Evolutionary conservation across 37 sponge, comb jelly and placozoan species (phyloP).

Genomic region (Mnemiopsis leidyi): DNA sequence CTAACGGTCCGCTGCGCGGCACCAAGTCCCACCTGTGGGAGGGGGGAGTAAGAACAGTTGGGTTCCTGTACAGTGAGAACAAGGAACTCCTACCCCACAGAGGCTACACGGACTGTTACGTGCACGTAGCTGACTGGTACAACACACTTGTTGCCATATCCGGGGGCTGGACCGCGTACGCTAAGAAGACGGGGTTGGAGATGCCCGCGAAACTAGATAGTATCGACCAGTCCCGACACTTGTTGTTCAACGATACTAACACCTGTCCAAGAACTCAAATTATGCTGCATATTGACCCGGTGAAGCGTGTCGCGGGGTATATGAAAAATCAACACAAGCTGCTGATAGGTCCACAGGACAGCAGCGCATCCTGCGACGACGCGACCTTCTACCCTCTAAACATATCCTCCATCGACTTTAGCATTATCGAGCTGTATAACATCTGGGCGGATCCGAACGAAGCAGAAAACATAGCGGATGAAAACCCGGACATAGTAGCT

Average conservation of each 20-base stretch:
- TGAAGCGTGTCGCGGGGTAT: not conserved
- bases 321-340: not conserved
- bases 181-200: not conserved
- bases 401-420: not conserved
- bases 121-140: conserved; percentile 23
- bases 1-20: not conserved
- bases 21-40: not conserved
- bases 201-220: not conserved
- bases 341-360: not conserved
- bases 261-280: not conserved
- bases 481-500: not conserved
- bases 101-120: not conserved
- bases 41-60: not conserved
- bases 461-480: not conserved
- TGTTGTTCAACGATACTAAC: not conserved
- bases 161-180: not conserved
- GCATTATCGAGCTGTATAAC: not conserved
- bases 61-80: not conserved
- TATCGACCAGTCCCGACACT: not conserved
- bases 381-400: not conserved
- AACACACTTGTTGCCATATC: not conserved
- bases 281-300: not conserved
- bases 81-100: not conserved
- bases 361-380: not conserved
- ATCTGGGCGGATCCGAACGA: not conserved